Base-by-base conservation (phyloP, 2,888 invertebrate genomes). In the Hirtodrosophila cameraria region DNA sequence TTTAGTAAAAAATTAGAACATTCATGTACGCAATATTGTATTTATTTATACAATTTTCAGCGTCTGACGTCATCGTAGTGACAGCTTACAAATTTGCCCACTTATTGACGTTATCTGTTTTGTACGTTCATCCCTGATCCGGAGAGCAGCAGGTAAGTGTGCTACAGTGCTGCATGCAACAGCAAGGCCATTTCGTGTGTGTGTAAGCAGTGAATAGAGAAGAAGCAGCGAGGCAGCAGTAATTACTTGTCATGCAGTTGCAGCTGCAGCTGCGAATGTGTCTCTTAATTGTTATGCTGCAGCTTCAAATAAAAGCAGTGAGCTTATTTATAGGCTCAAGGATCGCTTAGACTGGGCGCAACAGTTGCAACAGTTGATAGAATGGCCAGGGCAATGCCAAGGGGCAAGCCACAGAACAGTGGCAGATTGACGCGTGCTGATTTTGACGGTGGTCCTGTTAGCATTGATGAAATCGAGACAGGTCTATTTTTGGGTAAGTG, bases 371-470 rank as follows among this genome's bases (percentile, higher is more conserved):
- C 16, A 39, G 52, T 27, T 15, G 33, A 28, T 8, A 59, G n/a
- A n/a, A n/a, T n/a, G n/a, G n/a, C n/a, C n/a, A n/a, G n/a, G 18
- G 15, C 41, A 38, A 39, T 23, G 23, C 25, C 59, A 8, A 42
- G 33, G 9, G 68, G 62, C 48, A 83, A 69, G 52, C 70, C 50
- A 1, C 61, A 69, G 28, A 62, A 82, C 30, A 23, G 61, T 8
- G 88, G 88, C 9, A 62, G 64, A 9, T 63, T 90, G 27, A 67
- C 63, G 8, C 88, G 91, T 3, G 90, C 90, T 2, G 91, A 91
- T 74, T 91, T 91, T 38, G 89, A 90, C 67, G 90, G 90, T n/a
- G 91, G 90, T 6, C 91, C 91, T 11, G 88, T 90, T 1, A 91
- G 91, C 74, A 85, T 91, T 41, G 90, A 91, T 70, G 90, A 90